Conservation (phyloP, 2,113 vertebrate genomes). For the Pterocles gutturalis region DNA sequence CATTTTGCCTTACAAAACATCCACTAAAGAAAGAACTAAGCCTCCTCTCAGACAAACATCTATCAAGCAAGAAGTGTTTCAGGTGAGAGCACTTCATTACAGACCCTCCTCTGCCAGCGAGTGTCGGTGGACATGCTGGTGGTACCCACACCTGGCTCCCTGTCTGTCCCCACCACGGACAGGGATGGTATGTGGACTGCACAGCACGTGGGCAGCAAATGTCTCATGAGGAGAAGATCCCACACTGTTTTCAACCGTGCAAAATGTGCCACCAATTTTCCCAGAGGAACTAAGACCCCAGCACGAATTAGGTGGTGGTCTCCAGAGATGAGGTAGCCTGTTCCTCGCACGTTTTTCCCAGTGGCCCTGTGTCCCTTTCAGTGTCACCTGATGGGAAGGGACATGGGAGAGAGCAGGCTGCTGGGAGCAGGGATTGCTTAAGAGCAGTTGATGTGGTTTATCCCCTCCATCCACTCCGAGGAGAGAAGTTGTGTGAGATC, state of each 20-base stretch:
- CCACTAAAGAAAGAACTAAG: neutral
- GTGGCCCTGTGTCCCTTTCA: neutral
- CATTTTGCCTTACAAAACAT: neutral
- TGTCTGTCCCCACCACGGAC: accelerated
- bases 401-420: neutral
- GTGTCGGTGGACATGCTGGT: neutral
- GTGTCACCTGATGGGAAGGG: neutral
- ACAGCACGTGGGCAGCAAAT: neutral
- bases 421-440: neutral
- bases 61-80: neutral
- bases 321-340: neutral
- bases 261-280: neutral
- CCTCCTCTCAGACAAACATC: neutral
- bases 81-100: neutral
- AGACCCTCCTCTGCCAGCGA: neutral
- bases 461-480: neutral
- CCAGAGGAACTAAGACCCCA: neutral
- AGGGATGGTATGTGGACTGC: accelerated
- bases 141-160: neutral
- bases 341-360: neutral
- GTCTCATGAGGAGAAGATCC: neutral
- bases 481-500: neutral
- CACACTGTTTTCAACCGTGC: neutral
- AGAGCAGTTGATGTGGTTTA: neutral
- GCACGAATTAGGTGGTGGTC: accelerated